Percentiles rank a stretch among this genome's conserved stretches.
Conservation (phyloP, 2,113 vertebrate genomes). For the Mustela lutreola region DNA sequence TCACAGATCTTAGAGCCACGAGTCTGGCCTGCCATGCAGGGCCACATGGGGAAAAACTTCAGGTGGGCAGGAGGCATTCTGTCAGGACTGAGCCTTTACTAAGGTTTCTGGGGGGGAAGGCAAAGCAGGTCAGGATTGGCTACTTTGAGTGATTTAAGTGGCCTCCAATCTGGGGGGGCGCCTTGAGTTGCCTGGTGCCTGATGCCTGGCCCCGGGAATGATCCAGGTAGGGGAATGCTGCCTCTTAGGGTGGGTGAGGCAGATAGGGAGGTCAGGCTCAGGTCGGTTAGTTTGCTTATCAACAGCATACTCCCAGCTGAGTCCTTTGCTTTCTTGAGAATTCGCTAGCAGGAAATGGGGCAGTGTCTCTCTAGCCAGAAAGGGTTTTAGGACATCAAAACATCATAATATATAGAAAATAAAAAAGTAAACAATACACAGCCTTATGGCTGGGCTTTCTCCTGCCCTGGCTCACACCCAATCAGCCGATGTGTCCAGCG, state of each 20-base stretch:
- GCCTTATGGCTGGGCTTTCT: background rate
- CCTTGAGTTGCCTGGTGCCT: too few species aligned
- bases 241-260: background rate
- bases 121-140: background rate
- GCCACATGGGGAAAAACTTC: too few species aligned
- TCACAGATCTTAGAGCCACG: background rate
- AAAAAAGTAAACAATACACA: background rate
- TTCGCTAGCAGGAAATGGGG: background rate
- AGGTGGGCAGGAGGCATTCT: background rate
- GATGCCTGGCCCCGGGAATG: too few species aligned
- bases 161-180: background rate
- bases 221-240: background rate
- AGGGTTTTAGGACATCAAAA: background rate
- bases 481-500: fast-evolving
- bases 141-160: background rate
- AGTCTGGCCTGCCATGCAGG: background rate
- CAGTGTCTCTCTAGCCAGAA: background rate
- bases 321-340: background rate
- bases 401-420: background rate
- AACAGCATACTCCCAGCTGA: background rate
- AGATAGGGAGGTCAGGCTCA: background rate
- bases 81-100: background rate
- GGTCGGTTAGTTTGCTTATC: background rate
- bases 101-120: background rate
- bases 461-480: too few species aligned